Evolutionary conservation across 1,140 invertebrate species (phyloP).

Genomic region (Gyrodactylus bullatarudis): DNA sequence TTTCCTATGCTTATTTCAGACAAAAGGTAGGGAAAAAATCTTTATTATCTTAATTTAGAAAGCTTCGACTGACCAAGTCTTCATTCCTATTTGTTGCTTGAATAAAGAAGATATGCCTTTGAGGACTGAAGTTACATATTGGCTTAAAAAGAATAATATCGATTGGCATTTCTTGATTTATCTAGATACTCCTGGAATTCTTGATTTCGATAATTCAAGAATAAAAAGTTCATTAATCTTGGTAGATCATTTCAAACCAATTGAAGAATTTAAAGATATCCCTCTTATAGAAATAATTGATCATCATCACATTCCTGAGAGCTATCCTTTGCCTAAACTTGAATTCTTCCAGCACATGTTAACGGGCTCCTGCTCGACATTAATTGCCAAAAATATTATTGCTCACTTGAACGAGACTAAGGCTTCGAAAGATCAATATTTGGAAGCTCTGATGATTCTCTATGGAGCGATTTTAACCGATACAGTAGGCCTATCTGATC

Average conservation of each 20-base stretch:
- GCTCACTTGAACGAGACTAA: too few species aligned
- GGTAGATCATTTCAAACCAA: slow-evolving; percentile 2
- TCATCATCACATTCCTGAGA: neutral
- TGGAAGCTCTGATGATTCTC: neutral
- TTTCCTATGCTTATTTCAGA: slow-evolving; percentile 1
- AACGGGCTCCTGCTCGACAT: neutral
- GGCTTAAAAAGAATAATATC: neutral
- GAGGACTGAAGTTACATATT: neutral
- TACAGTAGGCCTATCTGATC: neutral
- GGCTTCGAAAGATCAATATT: neutral
- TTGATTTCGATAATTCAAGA: neutral
- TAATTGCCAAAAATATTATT: neutral
- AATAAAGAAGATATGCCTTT: neutral
- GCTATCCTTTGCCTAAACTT: neutral
- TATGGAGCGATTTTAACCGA: neutral
- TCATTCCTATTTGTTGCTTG: neutral
- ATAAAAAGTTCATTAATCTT: neutral
- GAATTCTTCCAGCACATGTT: neutral
- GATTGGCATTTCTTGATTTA: neutral
- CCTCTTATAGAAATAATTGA: neutral
- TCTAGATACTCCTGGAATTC: neutral
- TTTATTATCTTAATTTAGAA: neutral
- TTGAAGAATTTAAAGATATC: neutral
- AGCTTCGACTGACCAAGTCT: neutral
- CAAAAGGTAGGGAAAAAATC: neutral